Base-by-base conservation (phyloP, 1,140 invertebrate species). In the Drosophila obscura region DNA sequence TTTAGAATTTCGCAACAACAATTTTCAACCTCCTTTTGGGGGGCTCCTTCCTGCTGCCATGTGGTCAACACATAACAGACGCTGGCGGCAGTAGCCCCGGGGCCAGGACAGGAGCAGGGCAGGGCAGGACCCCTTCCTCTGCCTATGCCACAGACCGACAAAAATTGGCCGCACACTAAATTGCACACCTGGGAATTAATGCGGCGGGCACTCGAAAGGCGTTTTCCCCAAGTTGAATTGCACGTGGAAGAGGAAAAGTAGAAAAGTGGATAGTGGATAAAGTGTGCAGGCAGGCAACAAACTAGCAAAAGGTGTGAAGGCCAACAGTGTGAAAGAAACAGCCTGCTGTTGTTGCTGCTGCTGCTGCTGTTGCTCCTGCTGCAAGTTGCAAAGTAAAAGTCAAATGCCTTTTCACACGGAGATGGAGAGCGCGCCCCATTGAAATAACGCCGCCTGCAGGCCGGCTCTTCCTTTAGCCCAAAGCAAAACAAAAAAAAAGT, bases 101-200 rank as follows among this genome's bases (percentile, higher is more conserved):
- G 26, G 5, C 0, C 26, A 28, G 26, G 26, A 0, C 58, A 51
- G 22, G 26, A 56, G 63, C 16, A 16, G 16, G 16, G 16, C 26
- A 26, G 26, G 26, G 26, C 58, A 51, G 26, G 22, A 56, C 46
- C 58, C 59, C 57, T 49, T 44, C 41, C 31, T 2, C 31, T 41
- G 46, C 58, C 58, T 58, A 62, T 60, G 49, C 58, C 66, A 16
- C 56, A 80, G 77, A 80, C 78, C 72, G 67, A 85, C 76, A 77
- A 68, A 87, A 88, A 87, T 88, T 88, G 83, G 83, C 82, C 83
- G 69, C 82, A 87, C 80, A 87, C 79, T 80, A 89, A 89, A 89
- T 89, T 89, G 84, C 83, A 87, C 84, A 80, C 76, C 77, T 80
- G 82, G 79, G 82, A 87, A 80, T 88, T 87, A 87, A 82, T 87